These are phyloP conservation scores for Phataginus tricuspis DNA, from an alignment of 2,797 vertebrate species.

Conservation along the genomic window DNA sequence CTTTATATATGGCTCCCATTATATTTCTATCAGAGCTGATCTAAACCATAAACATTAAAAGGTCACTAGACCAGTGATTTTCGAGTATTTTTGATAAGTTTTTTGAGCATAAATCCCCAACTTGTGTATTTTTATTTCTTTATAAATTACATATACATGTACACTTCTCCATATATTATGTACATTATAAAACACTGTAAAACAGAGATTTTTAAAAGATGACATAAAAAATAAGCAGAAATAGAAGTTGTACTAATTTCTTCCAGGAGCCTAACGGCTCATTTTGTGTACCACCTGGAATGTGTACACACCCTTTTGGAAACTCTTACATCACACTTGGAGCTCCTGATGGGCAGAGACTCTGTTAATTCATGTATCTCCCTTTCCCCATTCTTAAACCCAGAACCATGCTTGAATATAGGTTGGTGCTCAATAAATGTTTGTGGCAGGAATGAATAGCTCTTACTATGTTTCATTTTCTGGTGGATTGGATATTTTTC, in stretches of 20 bases:
- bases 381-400: background rate
- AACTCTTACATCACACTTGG: background rate
- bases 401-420: background rate
- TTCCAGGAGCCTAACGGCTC: background rate
- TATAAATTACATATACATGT: background rate
- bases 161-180: background rate
- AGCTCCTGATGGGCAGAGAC: background rate
- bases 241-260: background rate
- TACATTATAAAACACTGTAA: constrained; percentile 8
- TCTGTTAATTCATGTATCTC: background rate
- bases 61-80: background rate
- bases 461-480: background rate
- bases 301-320: background rate
- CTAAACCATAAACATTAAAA: background rate
- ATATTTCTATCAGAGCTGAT: background rate
- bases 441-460: constrained; percentile 24
- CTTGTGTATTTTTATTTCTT: constrained; percentile 2
- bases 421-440: background rate
- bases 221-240: constrained; percentile 38
- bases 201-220: constrained; percentile 25
- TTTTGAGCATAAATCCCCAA: background rate
- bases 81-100: background rate
- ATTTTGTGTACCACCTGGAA: background rate
- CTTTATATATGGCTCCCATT: background rate
- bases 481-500: constrained; percentile 2